phyloP scores from a whole-genome alignment of 2,888 invertebrate genomes.

The Leptinotarsa haldemani region DNA sequence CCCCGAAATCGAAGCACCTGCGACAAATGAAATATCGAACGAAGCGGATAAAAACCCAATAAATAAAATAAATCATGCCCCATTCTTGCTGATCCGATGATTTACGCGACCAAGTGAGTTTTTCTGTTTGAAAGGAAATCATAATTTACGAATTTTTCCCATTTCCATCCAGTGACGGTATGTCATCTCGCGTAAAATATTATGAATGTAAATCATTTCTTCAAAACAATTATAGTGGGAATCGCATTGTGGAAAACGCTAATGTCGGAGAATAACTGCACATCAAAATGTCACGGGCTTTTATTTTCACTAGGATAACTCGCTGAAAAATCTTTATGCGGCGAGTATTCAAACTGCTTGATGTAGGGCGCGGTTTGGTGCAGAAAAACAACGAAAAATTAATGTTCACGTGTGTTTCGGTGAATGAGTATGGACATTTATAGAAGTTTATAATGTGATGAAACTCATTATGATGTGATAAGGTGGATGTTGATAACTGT shows the following conservation, averaged over 20 bases:
- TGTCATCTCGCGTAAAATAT: constrained; percentile 41
- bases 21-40: constrained; percentile 7
- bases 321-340: constrained; percentile 28
- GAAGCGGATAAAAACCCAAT: constrained; percentile 10
- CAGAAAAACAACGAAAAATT: not conserved
- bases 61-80: constrained; percentile 16
- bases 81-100: constrained; percentile 24
- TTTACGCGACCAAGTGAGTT: constrained; percentile 31
- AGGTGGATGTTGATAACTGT: no score
- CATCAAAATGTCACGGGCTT: constrained; percentile 39
- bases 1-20: not conserved
- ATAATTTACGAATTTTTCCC: constrained; percentile 41
- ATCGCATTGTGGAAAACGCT: constrained; percentile 34
- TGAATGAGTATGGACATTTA: not conserved
- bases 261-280: constrained; percentile 35
- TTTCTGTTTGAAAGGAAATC: constrained; percentile 35
- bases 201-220: constrained; percentile 45
- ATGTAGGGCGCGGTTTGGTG: constrained; percentile 1
- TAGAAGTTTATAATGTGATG: not conserved
- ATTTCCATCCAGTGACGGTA: constrained; percentile 37
- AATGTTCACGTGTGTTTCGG: not conserved
- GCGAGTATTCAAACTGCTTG: constrained; percentile 9
- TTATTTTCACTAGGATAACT: constrained; percentile 32
- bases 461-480: no score
- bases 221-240: constrained; percentile 45